These are phyloP conservation scores for Melipona quadrifasciata DNA, from an alignment of 1,140 invertebrate genomes.

Conservation along the genomic window DNA sequence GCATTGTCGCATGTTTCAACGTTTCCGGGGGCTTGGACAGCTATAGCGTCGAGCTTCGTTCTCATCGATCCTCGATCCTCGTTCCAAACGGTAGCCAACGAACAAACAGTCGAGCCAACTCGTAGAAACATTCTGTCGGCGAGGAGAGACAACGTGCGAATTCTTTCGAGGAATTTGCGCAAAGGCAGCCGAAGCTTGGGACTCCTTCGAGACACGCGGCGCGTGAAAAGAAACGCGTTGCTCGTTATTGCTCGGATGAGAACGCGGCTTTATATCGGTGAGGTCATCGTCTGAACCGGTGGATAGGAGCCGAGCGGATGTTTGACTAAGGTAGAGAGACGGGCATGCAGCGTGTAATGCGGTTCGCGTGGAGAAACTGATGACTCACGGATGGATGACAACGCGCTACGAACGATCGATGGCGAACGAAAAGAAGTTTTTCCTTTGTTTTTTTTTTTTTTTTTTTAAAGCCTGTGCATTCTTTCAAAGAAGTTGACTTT, in stretches of 20 bases:
- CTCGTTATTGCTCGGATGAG: not conserved
- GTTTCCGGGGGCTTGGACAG: no score
- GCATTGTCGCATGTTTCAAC: no score
- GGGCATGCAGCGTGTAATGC: not conserved
- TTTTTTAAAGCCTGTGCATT: not conserved
- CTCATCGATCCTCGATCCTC: no score
- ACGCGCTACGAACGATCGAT: not conserved
- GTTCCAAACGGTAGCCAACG: no score
- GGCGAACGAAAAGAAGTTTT: not conserved
- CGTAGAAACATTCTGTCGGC: no score
- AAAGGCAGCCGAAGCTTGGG: no score
- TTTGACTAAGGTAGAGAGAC: constrained; percentile 22
- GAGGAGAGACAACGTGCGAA: no score
- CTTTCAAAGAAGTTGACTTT: not conserved
- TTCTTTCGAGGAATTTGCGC: no score
- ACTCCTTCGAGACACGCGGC: no score
- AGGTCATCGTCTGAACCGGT: constrained; percentile 51
- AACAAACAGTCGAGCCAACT: no score
- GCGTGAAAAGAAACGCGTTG: not conserved
- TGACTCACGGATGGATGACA: constrained; percentile 41
- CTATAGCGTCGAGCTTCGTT: no score
- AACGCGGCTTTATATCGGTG: constrained; percentile 3
- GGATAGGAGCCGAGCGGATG: constrained; percentile 25
- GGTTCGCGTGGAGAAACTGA: constrained; percentile 1
- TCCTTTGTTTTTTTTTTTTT: not conserved